phyloP scores from a whole-genome alignment of 1,140 invertebrate species.

The Caerostris darwini region DNA sequence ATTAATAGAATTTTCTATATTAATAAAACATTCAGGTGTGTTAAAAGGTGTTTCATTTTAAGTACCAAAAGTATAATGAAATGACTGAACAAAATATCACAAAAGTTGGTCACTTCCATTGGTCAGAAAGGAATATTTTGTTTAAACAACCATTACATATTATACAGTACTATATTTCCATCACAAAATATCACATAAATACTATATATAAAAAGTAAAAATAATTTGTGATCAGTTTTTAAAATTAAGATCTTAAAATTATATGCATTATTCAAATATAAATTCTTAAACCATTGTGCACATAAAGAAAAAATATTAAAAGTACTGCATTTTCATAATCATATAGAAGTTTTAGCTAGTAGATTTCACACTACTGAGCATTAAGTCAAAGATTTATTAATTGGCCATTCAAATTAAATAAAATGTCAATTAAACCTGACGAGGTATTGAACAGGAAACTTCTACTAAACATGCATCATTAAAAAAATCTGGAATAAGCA shows the following conservation, averaged over 20 bases:
- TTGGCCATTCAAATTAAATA: neutral
- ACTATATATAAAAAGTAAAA: neutral
- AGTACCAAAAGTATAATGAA: neutral
- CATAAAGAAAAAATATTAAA: neutral
- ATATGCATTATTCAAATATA: no score
- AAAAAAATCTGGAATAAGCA: slow-evolving; percentile 56
- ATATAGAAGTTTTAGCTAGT: no score
- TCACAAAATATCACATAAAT: slow-evolving; percentile 30
- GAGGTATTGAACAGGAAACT: neutral
- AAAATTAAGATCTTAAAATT: neutral
- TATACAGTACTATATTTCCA: neutral
- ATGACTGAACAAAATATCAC: slow-evolving; percentile 31
- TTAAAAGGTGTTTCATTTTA: neutral
- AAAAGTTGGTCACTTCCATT: slow-evolving; percentile 34
- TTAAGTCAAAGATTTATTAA: neutral
- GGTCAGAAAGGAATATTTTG: neutral
- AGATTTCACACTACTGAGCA: no score
- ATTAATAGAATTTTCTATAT: no score
- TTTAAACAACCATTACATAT: neutral
- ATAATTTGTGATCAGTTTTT: neutral
- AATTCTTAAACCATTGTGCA: neutral
- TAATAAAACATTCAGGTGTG: no score
- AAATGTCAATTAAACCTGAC: neutral
- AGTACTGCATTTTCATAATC: neutral
- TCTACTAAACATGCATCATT: neutral